These are phyloP conservation scores for Thaleichthys pacificus DNA, from an alignment of 2,797 vertebrate species.

Conservation along the genomic window DNA sequence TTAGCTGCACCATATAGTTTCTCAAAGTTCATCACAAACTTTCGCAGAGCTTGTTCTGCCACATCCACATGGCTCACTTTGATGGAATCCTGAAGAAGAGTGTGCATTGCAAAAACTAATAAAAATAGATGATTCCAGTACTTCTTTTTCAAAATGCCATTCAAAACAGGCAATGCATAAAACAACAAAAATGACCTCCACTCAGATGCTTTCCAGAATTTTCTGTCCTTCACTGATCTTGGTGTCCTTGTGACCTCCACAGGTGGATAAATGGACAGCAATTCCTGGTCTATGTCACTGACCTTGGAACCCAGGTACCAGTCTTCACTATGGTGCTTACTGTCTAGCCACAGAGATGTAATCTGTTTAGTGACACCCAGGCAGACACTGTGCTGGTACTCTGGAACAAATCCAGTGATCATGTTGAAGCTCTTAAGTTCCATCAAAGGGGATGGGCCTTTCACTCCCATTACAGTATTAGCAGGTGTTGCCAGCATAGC, in stretches of 20 bases:
- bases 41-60: conserved; percentile 19
- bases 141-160: conserved; percentile 30
- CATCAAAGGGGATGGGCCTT: conserved; percentile 22
- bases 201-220: conserved; percentile 41
- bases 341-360: conserved; percentile 12
- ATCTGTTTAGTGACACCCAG: conserved; percentile 27
- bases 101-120: conserved; percentile 25
- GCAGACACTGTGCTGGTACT: too few species aligned
- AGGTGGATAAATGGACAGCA: conserved; percentile 25
- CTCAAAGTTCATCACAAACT: conserved; percentile 23
- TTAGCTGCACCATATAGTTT: conserved; percentile 24
- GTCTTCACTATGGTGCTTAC: conserved; percentile 13
- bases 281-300: conserved; percentile 11
- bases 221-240: conserved; percentile 18
- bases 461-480: conserved; percentile 22
- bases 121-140: conserved; percentile 35
- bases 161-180: conserved; percentile 23
- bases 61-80: conserved; percentile 24
- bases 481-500: background rate
- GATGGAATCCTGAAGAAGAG: conserved; percentile 27
- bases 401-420: conserved; percentile 9
- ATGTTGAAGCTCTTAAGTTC: conserved; percentile 24
- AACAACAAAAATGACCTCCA: conserved; percentile 35
- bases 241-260: conserved; percentile 26
- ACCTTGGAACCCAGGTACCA: conserved; percentile 18